Evolutionary conservation across 2,113 vertebrate species (phyloP), one percentile per base, ranked within the genome.

Genomic region (Zapornia atra): DNA sequence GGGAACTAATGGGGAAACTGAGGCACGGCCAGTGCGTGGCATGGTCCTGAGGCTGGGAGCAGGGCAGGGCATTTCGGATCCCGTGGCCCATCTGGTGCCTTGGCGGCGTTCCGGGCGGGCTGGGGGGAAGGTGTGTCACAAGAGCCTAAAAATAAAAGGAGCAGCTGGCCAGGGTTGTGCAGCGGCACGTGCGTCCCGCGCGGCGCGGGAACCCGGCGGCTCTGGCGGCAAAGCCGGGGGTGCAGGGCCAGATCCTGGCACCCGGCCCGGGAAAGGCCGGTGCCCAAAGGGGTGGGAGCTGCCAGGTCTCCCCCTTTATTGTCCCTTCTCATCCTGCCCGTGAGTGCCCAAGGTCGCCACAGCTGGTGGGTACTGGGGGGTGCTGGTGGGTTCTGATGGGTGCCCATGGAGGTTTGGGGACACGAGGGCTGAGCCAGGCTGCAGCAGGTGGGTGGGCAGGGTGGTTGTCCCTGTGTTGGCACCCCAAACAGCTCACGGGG

Each of bases 121-220:
- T 38, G 76, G 2, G 14, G 40, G 28, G 19, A 57, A 63, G 11
- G 0, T 1, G 17, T 66, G 87, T 78, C 0, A 56, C 73, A 94
- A 94, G 80, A 92, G 28, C 36, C 84, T 78, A 29, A 78, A 92
- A 94, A 90, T 81, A 68, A 54, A 65, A 57, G 69, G 91, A 94
- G 61, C 94, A 36, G 95, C 91, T 94, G 92, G 92, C 72, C 0
- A 7, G 11, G 81, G 24, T 73, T 86, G 77, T 63, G 95, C 85
- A 86, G 72, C 21, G 10, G 80, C 5, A 4, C 0, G 86, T 3
- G 63, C 7, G 5, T 31, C 64, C 71, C 1, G 21, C 7, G 26
- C 54, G 0, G 25, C 46, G 89, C 65, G 70, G 92, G 82, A 92
- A 7, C 1, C 28, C 0, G 24, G 78, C 0, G 2, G 25, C 15